phyloP scores from a whole-genome alignment of 2,888 invertebrate species.

The Kryphioiulus occultus region DNA sequence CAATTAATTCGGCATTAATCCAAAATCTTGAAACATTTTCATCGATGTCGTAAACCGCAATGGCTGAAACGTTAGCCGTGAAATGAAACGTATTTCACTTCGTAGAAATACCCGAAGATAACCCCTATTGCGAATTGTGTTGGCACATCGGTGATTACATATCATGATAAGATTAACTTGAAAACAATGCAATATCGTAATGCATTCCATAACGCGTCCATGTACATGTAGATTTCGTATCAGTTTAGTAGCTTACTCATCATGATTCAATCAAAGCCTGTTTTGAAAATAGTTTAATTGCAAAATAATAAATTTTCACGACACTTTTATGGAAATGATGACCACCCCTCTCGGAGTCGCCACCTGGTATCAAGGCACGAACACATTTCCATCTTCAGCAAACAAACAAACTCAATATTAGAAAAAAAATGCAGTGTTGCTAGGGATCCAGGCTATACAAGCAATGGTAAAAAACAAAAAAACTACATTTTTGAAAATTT shows the following conservation, averaged over 20 bases:
- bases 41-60: too few species aligned
- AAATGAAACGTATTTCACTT: not conserved
- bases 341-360: not conserved
- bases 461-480: too few species aligned
- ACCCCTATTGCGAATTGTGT: not conserved
- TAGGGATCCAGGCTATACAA: too few species aligned
- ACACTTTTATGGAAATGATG: not conserved
- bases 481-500: too few species aligned
- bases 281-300: slow-evolving; percentile 9
- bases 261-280: not conserved
- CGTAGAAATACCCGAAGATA: not conserved
- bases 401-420: not conserved
- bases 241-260: not conserved
- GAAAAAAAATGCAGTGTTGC: not conserved
- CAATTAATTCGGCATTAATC: not conserved
- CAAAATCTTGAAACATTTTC: not conserved
- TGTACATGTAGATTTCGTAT: too few species aligned
- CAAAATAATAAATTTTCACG: not conserved
- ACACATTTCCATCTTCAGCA: not conserved
- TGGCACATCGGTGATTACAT: not conserved
- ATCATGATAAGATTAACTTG: not conserved
- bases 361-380: slow-evolving; percentile 7
- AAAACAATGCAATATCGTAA: not conserved
- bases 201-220: not conserved
- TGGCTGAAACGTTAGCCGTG: not conserved